phyloP scores from a whole-genome alignment of 2,888 invertebrate genomes.

The Uloborus plumipes region DNA sequence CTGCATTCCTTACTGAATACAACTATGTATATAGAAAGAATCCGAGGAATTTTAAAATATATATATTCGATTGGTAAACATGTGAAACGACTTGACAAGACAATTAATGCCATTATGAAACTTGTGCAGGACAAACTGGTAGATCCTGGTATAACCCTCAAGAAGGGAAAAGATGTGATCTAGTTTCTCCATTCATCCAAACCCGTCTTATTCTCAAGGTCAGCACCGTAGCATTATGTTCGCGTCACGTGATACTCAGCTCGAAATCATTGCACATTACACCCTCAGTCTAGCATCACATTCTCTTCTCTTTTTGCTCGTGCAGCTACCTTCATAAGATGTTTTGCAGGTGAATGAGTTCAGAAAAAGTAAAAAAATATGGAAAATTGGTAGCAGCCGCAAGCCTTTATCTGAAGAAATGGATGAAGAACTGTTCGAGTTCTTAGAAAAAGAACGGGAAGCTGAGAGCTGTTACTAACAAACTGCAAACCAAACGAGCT shows the following conservation, averaged over 20 bases:
- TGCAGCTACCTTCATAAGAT: too few relatives aligned
- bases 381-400: background rate
- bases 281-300: too few relatives aligned
- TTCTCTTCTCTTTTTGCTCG: too few relatives aligned
- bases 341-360: too few relatives aligned
- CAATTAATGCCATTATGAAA: constrained; percentile 10
- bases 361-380: background rate
- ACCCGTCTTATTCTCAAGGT: too few relatives aligned
- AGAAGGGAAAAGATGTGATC: too few relatives aligned
- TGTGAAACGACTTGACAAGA: constrained; percentile 19
- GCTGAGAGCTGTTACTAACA: background rate
- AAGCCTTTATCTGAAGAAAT: constrained; percentile 2
- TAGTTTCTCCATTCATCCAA: too few relatives aligned
- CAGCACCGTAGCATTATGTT: too few relatives aligned
- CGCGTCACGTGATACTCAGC: too few relatives aligned
- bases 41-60: constrained; percentile 31
- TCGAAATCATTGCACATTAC: too few relatives aligned
- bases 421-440: background rate
- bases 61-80: constrained; percentile 17
- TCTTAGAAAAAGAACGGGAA: too few relatives aligned
- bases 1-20: constrained; percentile 21
- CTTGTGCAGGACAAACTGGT: constrained; percentile 4
- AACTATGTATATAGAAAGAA: constrained; percentile 36
- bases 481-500: background rate
- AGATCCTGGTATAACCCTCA: background rate